Evolutionary conservation across 1,140 invertebrate genomes (phyloP).

Genomic region (Ptiloglossa arizonensis): DNA sequence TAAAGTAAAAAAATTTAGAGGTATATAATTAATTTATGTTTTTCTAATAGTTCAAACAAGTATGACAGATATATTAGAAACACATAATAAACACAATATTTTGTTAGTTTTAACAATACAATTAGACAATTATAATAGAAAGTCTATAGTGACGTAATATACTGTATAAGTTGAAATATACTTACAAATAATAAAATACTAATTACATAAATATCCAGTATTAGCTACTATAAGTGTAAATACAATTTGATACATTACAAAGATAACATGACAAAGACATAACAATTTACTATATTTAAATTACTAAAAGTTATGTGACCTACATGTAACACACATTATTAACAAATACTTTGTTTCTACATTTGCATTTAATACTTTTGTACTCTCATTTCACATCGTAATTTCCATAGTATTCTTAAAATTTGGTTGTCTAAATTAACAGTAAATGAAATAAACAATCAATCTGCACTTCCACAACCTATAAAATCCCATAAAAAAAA

Average conservation of each 20-base stretch:
- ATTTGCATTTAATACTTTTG: neutral
- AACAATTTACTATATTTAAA: neutral
- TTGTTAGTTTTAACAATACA: neutral
- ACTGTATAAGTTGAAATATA: neutral
- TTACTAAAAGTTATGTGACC: neutral
- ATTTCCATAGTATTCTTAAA: neutral
- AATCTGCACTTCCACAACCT: slow-evolving; percentile 29
- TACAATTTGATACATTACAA: neutral
- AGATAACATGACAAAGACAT: neutral
- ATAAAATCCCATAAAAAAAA: slow-evolving; percentile 47
- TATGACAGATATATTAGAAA: neutral
- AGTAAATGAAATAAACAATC: slow-evolving; percentile 3
- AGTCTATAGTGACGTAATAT: neutral
- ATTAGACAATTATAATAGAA: neutral
- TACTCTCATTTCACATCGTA: neutral
- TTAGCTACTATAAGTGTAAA: neutral
- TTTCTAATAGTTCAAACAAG: neutral
- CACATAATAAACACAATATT: neutral
- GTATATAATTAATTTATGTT: slow-evolving; percentile 1
- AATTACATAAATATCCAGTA: neutral
- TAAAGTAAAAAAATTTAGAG: slow-evolving; percentile 71
- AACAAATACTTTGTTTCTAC: slow-evolving; percentile 10
- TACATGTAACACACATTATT: slow-evolving; percentile 4
- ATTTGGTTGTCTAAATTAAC: neutral
- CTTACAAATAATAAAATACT: slow-evolving; percentile 5